Percentiles rank a stretch among this genome's conserved stretches.
Conservation (phyloP, 2,113 vertebrate species). For the Oxyura jamaicensis region DNA sequence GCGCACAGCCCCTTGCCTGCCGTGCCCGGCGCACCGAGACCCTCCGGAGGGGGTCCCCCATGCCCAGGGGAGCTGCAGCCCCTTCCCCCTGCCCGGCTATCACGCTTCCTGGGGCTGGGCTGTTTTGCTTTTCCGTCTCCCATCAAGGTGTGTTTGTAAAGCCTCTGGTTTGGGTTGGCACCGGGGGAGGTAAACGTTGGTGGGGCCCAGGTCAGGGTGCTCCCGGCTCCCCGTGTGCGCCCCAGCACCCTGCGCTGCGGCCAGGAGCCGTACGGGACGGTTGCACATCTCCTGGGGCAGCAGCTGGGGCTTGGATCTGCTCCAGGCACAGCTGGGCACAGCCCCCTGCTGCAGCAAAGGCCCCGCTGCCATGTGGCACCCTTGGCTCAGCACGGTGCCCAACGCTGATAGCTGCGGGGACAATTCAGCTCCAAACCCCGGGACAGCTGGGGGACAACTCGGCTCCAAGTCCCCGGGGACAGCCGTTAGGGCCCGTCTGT, state of each 20-base stretch:
- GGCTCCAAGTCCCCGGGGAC: too few relatives aligned
- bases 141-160: too few relatives aligned
- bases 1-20: too few relatives aligned
- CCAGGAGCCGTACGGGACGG: accelerated
- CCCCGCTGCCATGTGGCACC: not conserved
- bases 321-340: not conserved
- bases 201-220: not conserved
- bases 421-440: not conserved
- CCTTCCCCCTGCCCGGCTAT: too few relatives aligned
- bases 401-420: not conserved
- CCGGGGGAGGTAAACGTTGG: too few relatives aligned
- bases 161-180: too few relatives aligned
- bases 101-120: too few relatives aligned
- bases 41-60: too few relatives aligned
- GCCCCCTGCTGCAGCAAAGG: not conserved
- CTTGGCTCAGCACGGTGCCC: not conserved
- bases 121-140: too few relatives aligned
- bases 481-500: accelerated
- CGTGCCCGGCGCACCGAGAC: too few relatives aligned
- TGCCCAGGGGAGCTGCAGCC: too few relatives aligned
- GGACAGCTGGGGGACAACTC: too few relatives aligned
- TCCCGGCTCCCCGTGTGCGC: not conserved
- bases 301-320: not conserved
- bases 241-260: not conserved
- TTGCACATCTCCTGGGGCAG: not conserved